Evolutionary conservation across 2,797 vertebrate species (phyloP), one percentile per base, ranked within the genome.

Genomic region (Hylomyscus alleni): DNA sequence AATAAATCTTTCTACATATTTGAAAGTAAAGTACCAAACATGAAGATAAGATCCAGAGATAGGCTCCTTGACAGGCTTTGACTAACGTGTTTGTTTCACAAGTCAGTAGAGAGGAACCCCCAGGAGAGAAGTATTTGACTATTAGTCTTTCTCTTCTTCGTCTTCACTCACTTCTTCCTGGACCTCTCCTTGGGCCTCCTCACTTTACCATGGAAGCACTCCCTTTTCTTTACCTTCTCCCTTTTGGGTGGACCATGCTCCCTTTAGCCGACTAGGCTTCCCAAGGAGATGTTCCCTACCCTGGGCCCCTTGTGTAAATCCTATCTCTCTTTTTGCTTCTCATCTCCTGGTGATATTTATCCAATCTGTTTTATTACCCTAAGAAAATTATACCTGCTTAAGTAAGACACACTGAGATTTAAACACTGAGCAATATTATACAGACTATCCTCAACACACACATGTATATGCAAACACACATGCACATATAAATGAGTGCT

Each of bases 11-110:
- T 92, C 62, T n/a, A 7, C 3, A 34, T 40, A 72, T 96, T 96
- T 90, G 90, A 95, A 97, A 95, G 20, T n/a, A 40, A 92, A 56
- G 8, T 72, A 91, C 24, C 17, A 65, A 88, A n/a, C n/a, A 72
- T 73, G 37, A 37, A 22, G 22, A 31, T 60, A 58, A 65, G 12
- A 47, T 5, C 22, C 20, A 4, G 37, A 56, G 7, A 78, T 52
- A 44, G 10, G 6, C 17, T 89, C 1, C 56, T 81, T 44, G 44
- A 37, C 12, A 90, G 44, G 1, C 10, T 77, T 72, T 58, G 67
- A 26, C 17, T 75, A 90, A 62, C 1, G 8, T 29, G 4, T 6
- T 31, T 75, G 15, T 40, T 76, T 54, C 15, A 73, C 91, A 80
- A 94, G 58, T 88, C 56, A 92, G 37, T 62, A 90, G 26, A 81